Conservation (phyloP, 2,113 vertebrate species). For the Morone chrysops region DNA sequence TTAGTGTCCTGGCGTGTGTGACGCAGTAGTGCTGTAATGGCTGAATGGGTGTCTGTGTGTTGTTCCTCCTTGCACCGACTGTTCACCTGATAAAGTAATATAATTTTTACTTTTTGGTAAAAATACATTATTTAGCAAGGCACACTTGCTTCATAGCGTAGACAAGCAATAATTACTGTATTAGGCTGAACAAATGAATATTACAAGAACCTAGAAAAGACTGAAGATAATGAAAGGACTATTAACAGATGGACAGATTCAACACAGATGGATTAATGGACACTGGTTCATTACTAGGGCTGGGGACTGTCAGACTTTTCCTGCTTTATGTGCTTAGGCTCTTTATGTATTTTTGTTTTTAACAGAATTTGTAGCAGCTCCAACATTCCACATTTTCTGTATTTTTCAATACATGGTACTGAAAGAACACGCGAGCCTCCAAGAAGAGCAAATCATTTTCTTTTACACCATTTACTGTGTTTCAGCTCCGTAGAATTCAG, state of each 20-base stretch:
- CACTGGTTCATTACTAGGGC: conserved; percentile 14
- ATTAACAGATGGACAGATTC: conserved; percentile 2
- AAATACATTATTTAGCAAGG: conserved; percentile 60
- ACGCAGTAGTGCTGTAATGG: conserved; percentile 11
- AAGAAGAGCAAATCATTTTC: neutral
- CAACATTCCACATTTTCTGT: conserved; percentile 36
- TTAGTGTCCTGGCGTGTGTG: conserved; percentile 47
- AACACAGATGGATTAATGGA: conserved; percentile 29
- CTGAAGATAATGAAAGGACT: conserved; percentile 9
- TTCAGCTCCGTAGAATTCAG: conserved; percentile 28
- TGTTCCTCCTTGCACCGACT: conserved; percentile 49
- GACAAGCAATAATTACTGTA: conserved; percentile 79
- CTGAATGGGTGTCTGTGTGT: conserved; percentile 38
- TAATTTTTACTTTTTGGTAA: conserved; percentile 71
- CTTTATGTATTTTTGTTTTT: conserved; percentile 57
- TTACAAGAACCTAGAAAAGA: conserved; percentile 25
- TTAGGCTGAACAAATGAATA: conserved; percentile 54
- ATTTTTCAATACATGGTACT: neutral
- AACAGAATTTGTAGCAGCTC: conserved; percentile 71
- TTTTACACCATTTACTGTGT: neutral
- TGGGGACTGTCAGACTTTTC: conserved; percentile 5
- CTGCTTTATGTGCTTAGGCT: conserved; percentile 58
- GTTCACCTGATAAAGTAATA: conserved; percentile 67
- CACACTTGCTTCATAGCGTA: conserved; percentile 80
- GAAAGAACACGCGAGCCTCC: conserved; percentile 23